phyloP scores from a whole-genome alignment of 35 echinoderm and acorn worm species.

The Ophioderma brevispina region DNA sequence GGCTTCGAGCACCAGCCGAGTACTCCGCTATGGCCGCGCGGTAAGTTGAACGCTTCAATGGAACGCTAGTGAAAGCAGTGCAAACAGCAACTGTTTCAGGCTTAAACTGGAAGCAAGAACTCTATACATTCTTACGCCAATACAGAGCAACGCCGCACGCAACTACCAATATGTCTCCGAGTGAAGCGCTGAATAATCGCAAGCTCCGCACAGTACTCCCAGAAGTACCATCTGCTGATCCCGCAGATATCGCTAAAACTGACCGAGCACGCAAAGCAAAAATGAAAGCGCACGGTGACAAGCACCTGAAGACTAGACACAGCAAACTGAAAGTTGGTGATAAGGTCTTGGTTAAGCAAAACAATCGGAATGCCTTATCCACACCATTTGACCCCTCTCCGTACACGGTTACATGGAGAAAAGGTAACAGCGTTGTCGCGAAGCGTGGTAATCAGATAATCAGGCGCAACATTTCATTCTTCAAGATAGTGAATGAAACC shows the following conservation, averaged over 20 bases:
- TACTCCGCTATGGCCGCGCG: slow-evolving; percentile 58
- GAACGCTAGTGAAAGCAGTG: slow-evolving; percentile 33
- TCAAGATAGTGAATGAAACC: background rate
- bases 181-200: slow-evolving; percentile 32
- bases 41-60: slow-evolving; percentile 65
- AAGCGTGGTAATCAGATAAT: background rate
- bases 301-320: background rate
- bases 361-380: slow-evolving; percentile 16
- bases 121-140: slow-evolving; percentile 44
- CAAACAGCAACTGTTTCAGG: slow-evolving; percentile 18
- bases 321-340: slow-evolving; percentile 23
- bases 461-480: slow-evolving; percentile 4
- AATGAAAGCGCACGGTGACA: slow-evolving; percentile 18
- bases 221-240: background rate
- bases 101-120: slow-evolving; percentile 63
- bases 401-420: background rate
- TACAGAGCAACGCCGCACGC: slow-evolving; percentile 71
- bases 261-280: background rate
- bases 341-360: slow-evolving; percentile 36
- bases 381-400: slow-evolving; percentile 19
- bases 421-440: slow-evolving; percentile 15
- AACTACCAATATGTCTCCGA: slow-evolving; percentile 28
- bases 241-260: background rate
- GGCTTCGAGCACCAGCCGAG: slow-evolving; percentile 45
- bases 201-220: slow-evolving; percentile 17